Base-by-base conservation (phyloP, 2,888 invertebrate species). In the Shargacucullia verbasci region DNA sequence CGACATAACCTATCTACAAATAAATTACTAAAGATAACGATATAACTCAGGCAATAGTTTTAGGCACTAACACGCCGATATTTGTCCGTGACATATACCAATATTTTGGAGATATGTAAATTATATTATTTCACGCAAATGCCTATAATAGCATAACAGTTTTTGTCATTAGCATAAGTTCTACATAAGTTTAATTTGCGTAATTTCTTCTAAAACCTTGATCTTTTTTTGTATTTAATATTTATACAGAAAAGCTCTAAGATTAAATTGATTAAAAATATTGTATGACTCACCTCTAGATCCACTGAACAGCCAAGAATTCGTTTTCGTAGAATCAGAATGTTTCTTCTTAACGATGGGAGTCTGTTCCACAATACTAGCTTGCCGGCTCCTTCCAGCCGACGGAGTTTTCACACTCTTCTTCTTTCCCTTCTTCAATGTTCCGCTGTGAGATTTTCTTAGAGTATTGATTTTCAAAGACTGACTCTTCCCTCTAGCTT, bases 391-490 rank as follows among this genome's bases (percentile, higher is more conserved):
- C 54, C 94, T 87, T 0, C 83, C 82, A 13, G 73, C 48, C 9
- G 87, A 64, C 7, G 92, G 89, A 9, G 88, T 82, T 59, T 93
- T 92, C 0, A 79, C 70, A 54, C 80, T 87, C 73, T 94, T 94
- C 83, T 94, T 94, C 59, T 94, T 94, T 0, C 82, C 83, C 54
- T 93, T 93, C 73, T 93, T 94, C 55, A 94, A 78, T 0, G 93
- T 94, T 1, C 94, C 94, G 37, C 93, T 93, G 46, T 94, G 94
- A 20, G 91, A 90, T 67, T 94, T 94, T 38, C 93, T 84, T 12
- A 94, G 59, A 0, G 94, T 93, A 48, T 91, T 93, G 6, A 94
- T 87, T 83, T 91, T 93, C 0, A 94, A 81, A 1, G 88, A 84
- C 66, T 93, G 94, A 70, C 93, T 93, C 67, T 94, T 94, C 0